phyloP scores from a whole-genome alignment of 2,797 vertebrate genomes.

The Iguana delicatissima region DNA sequence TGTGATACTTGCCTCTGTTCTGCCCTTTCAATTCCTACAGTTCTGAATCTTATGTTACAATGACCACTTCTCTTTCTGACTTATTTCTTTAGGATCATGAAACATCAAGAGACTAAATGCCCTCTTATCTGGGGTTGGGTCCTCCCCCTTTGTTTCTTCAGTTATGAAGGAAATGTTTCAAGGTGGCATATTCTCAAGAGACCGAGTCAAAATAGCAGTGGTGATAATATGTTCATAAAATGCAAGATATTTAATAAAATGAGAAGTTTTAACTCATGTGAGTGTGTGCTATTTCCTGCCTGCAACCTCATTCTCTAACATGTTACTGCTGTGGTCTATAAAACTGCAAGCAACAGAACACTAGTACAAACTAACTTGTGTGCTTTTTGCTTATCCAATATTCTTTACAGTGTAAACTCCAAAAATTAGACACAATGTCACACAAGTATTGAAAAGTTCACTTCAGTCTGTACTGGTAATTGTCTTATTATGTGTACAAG shows the following conservation, averaged over 20 bases:
- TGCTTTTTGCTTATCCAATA: not conserved
- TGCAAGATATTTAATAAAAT: conserved; percentile 68
- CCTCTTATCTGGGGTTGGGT: not conserved
- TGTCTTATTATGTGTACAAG: not conserved
- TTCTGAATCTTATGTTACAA: not conserved
- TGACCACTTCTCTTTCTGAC: conserved; percentile 53
- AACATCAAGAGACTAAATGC: conserved; percentile 36
- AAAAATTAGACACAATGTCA: not conserved
- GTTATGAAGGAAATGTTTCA: conserved; percentile 39
- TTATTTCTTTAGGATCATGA: conserved; percentile 69
- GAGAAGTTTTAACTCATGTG: conserved; percentile 23
- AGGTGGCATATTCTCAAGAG: not conserved
- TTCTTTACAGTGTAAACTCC: conserved; percentile 24
- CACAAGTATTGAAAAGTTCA: not conserved
- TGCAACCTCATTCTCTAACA: not conserved
- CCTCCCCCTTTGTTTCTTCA: conserved; percentile 36
- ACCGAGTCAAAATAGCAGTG: not conserved
- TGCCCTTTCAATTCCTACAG: not conserved
- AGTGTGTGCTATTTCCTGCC: conserved; percentile 17
- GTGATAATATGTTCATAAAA: conserved; percentile 2
- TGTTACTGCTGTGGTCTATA: conserved; percentile 9
- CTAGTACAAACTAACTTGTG: not conserved
- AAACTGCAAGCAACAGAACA: conserved; percentile 7
- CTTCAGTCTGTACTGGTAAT: not conserved
- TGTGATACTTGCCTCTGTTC: conserved; percentile 20